Percentiles rank a stretch among this genome's conserved stretches.
Conservation (phyloP, 2,113 vertebrate genomes). For the Eptatretus burgeri region DNA sequence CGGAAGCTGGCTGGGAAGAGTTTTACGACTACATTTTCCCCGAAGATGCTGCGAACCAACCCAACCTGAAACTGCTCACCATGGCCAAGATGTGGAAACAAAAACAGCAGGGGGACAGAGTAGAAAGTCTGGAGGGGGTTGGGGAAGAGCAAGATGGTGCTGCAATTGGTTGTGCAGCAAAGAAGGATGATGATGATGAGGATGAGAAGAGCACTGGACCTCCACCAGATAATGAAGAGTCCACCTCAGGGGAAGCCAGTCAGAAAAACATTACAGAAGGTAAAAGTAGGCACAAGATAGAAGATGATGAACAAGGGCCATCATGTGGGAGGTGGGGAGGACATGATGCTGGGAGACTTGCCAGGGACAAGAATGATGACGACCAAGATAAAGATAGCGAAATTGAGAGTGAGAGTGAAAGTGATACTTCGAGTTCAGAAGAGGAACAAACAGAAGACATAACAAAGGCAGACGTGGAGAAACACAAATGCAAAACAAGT, state of each 20-base stretch:
- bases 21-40: slow-evolving; percentile 98
- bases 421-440: no score
- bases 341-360: no score
- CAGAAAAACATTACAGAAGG: neutral
- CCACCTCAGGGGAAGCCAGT: neutral
- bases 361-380: no score
- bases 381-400: no score
- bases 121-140: neutral
- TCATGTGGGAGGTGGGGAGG: no score
- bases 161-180: neutral
- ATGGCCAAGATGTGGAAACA: slow-evolving; percentile 99
- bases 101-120: slow-evolving; percentile 21
- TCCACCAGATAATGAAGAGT: neutral
- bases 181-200: neutral
- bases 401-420: no score
- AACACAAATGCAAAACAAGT: no score
- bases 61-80: slow-evolving; percentile 80
- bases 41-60: slow-evolving; percentile 82
- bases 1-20: slow-evolving; percentile 88
- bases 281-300: neutral
- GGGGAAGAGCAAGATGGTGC: neutral
- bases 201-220: neutral
- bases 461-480: no score
- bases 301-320: no score
- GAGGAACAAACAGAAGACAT: no score